phyloP scores from a whole-genome alignment of 2,113 vertebrate genomes.

The Acanthisitta chloris region DNA sequence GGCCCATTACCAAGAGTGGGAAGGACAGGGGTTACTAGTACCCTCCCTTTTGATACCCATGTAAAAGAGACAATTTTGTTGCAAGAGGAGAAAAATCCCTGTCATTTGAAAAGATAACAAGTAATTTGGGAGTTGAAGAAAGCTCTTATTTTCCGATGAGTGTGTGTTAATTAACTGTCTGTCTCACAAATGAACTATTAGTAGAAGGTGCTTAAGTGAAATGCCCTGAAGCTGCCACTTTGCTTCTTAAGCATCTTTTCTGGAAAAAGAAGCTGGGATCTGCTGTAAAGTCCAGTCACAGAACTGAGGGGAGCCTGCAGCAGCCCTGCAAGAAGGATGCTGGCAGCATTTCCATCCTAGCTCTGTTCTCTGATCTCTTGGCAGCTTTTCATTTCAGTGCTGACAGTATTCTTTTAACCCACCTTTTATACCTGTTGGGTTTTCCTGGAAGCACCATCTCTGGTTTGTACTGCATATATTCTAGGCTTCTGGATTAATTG shows the following conservation, averaged over 20 bases:
- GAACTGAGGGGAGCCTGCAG: not conserved
- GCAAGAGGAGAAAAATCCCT: not conserved
- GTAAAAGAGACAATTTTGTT: not conserved
- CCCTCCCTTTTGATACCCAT: not conserved
- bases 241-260: not conserved
- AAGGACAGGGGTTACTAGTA: not conserved
- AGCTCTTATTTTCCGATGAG: not conserved
- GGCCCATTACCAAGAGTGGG: not conserved
- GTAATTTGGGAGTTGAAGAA: not conserved
- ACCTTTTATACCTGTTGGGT: not conserved
- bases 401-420: not conserved
- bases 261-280: not conserved
- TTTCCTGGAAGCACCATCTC: slow-evolving; percentile 11
- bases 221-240: slow-evolving; percentile 19
- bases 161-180: slow-evolving; percentile 43
- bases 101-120: slow-evolving; percentile 4
- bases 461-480: not conserved
- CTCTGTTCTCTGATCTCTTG: not conserved
- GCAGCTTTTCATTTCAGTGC: not conserved
- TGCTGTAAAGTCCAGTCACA: not conserved
- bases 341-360: not conserved
- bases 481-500: not conserved
- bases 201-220: slow-evolving; percentile 1
- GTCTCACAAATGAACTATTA: slow-evolving; percentile 14
- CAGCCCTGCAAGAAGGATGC: not conserved